Evolutionary conservation across 2,888 invertebrate genomes (phyloP), one percentile per base, ranked within the genome.

Genomic region (Synanthedon myopaeformis): DNA sequence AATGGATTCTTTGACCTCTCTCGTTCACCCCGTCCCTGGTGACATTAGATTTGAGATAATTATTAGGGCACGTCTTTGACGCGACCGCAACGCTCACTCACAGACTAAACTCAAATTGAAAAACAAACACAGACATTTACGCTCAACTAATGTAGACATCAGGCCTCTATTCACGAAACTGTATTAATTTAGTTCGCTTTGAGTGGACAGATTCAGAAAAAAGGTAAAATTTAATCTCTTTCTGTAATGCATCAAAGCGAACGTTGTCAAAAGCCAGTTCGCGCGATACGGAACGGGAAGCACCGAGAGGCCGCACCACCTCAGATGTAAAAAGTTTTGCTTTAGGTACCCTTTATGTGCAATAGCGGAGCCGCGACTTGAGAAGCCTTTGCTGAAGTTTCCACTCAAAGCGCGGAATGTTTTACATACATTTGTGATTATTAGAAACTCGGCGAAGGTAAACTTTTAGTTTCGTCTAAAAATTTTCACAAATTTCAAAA

Each of bases 301-400:
- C 76, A 68, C 71, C 69, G 72, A 70, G 72, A 70, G 73, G 61
- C 73, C 72, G 72, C 72, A 77, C 35, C 35, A 35, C 71, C 69
- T 76, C 76, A 79, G 81, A 85, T 80, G 81, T 78, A 82, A 83
- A 87, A 87, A 85, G 77, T 85, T 86, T 81, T 76, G 73, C 83
- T 76, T 74, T 66, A n/a, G n/a, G n/a, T n/a, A 81, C 81, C 80
- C 82, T 79, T 83, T 80, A 72, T 72, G 77, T 80, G 78, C 79
- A 76, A 79, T 76, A 73, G 72, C 69, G 68, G 69, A 68, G 70
- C 70, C 60, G 74, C 69, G 73, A 76, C 79, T 81, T 76, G 71
- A 76, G 81, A 74, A 82, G 76, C 80, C 79, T 82, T 82, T 81
- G 72, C 76, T 70, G 61, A 83, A 84, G 76, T 83, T 82, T 65